Conservation (phyloP, 2,888 invertebrate genomes). For the Embidobia sp. region DNA sequence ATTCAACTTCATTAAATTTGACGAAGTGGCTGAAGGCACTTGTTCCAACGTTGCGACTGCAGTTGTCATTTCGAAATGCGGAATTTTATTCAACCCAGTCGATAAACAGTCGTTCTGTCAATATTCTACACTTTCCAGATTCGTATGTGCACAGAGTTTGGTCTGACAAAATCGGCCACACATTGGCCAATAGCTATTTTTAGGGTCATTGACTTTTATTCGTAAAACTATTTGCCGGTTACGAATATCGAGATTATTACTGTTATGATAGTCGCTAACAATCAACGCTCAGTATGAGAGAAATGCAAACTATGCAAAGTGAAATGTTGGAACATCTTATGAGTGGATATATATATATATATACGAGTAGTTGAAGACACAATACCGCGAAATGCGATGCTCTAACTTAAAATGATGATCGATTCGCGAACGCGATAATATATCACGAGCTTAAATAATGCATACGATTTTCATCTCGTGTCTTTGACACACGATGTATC, state of each 20-base stretch:
- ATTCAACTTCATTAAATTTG: conserved; percentile 42
- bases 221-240: too few relatives aligned
- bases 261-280: too few relatives aligned
- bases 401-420: conserved; percentile 47
- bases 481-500: conserved; percentile 51
- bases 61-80: neutral
- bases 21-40: conserved; percentile 8
- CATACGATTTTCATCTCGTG: conserved; percentile 50
- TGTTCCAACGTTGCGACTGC: neutral
- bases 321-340: neutral
- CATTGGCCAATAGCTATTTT: too few relatives aligned
- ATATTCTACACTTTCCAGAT: too few relatives aligned
- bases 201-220: too few relatives aligned
- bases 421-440: conserved; percentile 48
- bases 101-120: too few relatives aligned
- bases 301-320: conserved; percentile 4
- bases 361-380: conserved; percentile 3
- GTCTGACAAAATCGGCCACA: too few relatives aligned
- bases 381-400: conserved; percentile 19
- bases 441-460: conserved; percentile 53
- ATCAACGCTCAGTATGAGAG: too few relatives aligned
- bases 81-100: too few relatives aligned
- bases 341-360: conserved; percentile 1
- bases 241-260: too few relatives aligned
- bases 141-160: too few relatives aligned